A percentile compares a stretch with the other conserved stretches of the same genome.
These are phyloP conservation scores for Saccopteryx leptura DNA, from an alignment of 2,113 vertebrate species.

Conservation along the genomic window DNA sequence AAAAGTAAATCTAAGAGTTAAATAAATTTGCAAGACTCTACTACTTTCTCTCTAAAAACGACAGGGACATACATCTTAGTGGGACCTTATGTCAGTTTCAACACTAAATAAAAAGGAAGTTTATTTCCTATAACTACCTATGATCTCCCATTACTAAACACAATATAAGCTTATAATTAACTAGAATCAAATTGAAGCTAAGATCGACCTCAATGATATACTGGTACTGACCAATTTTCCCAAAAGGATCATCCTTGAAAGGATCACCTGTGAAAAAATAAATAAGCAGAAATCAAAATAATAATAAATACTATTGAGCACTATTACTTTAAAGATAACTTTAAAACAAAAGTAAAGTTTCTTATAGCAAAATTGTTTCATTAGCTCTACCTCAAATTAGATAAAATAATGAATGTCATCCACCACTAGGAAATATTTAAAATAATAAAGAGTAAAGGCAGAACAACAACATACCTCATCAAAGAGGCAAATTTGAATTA, in stretches of 20 bases:
- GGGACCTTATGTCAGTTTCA: slow-evolving; percentile 22
- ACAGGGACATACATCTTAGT: background rate
- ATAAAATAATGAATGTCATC: slow-evolving; percentile 37
- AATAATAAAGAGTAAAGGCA: slow-evolving; percentile 32
- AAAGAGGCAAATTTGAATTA: slow-evolving; percentile 51
- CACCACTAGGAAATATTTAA: slow-evolving; percentile 43
- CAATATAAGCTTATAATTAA: slow-evolving; percentile 40
- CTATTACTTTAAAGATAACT: slow-evolving; percentile 54
- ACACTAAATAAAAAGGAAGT: slow-evolving; percentile 61
- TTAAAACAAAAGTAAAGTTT: slow-evolving; percentile 56
- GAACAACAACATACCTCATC: background rate
- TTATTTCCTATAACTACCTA: slow-evolving; percentile 22
- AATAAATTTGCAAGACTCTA: slow-evolving; percentile 55
- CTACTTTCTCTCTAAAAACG: slow-evolving; percentile 46
- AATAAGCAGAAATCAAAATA: slow-evolving; percentile 53
- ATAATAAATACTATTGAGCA: slow-evolving; percentile 24
- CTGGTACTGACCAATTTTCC: slow-evolving; percentile 94
- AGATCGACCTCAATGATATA: slow-evolving; percentile 67
- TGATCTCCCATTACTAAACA: slow-evolving; percentile 42
- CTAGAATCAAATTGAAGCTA: slow-evolving; percentile 41
- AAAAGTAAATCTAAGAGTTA: slow-evolving; percentile 41
- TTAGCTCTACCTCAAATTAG: slow-evolving; percentile 36
- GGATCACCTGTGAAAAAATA: slow-evolving; percentile 92
- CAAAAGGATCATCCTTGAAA: slow-evolving; percentile 98
- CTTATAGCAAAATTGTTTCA: slow-evolving; percentile 26